Base-by-base conservation (phyloP, 2,888 invertebrate species). In the Limnephilus marmoratus region DNA sequence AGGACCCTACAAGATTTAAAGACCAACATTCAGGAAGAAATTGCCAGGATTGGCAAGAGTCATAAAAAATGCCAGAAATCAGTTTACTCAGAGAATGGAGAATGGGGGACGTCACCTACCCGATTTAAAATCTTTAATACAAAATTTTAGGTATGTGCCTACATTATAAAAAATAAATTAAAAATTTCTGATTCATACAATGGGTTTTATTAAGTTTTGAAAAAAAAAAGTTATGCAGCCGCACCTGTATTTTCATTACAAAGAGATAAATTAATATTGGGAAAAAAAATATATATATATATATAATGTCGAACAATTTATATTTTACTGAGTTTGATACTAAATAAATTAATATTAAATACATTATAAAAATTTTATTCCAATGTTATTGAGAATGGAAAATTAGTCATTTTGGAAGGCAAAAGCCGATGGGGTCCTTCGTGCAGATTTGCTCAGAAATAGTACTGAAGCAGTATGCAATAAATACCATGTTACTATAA, bases 351-450 rank as follows among this genome's bases (percentile, higher is more conserved):
- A 18, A 18, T 68, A 68, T 68, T 68, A 68, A 18, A 24, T 68
- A 24, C 4, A 68, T 68, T 68, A 18, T 68, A 68, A 7, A 18
- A 24, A 13, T 11, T 68, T 68, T 68, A 68, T 24, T 24, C 53
- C 53, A 18, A 18, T 68, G 53, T 68, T 68, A 68, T 68, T 82
- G 82, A 34, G 34, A 82, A 82, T 82, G n/a, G 45, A 85, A 85
- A 85, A 45, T 85, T 85, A 85, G 85, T 85, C 12, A 85, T 41
- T 85, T 85, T 37, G 45, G 41, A 85, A 85, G 85, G 85, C 31
- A 82, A 11, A 82, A 85, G 31, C 37, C 31, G 31, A 34, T n/a
- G 83, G 34, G 31, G 31, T 31, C 37, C 41, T 24, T 45, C 41
- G 45, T 85, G 85, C 85, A 45, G 45, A 82, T 85, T 45, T 85